Evolutionary conservation across 2,888 invertebrate species (phyloP).

Genomic region (Junonia oenone): DNA sequence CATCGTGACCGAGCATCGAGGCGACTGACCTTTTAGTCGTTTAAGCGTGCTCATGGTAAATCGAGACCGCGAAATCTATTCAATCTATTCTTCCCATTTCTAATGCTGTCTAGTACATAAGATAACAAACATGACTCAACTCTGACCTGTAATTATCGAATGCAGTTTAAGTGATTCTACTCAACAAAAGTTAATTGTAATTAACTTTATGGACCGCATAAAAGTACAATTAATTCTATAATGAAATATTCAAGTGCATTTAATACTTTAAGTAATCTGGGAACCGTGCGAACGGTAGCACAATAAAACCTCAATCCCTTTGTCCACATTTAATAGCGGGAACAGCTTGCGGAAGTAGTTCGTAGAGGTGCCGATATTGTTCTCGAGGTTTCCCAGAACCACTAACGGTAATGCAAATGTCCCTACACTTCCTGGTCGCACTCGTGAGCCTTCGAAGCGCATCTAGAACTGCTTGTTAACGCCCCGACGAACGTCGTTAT

Average conservation of each 20-base stretch:
- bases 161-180: background rate
- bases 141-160: background rate
- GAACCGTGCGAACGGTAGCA: conserved; percentile 30
- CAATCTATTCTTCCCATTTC: conserved; percentile 14
- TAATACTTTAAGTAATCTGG: conserved; percentile 17
- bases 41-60: conserved; percentile 50
- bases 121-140: background rate
- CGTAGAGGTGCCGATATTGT: conserved; percentile 52
- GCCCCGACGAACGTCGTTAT: conserved; percentile 49
- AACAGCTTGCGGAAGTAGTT: conserved; percentile 46
- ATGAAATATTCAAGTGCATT: background rate
- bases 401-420: conserved; percentile 70
- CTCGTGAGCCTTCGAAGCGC: conserved; percentile 40
- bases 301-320: conserved; percentile 30
- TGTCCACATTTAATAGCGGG: conserved; percentile 36
- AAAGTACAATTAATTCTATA: background rate
- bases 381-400: conserved; percentile 55
- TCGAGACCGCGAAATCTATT: conserved; percentile 39
- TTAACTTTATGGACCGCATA: conserved; percentile 13
- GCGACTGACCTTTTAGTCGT: conserved; percentile 64
- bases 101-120: conserved; percentile 10
- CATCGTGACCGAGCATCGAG: conserved; percentile 60
- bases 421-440: conserved; percentile 59
- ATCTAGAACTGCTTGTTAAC: conserved; percentile 56
- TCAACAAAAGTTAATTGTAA: conserved; percentile 5